Conservation (phyloP, 2,888 invertebrate genomes). For the Scaptomyza caliginosa region DNA sequence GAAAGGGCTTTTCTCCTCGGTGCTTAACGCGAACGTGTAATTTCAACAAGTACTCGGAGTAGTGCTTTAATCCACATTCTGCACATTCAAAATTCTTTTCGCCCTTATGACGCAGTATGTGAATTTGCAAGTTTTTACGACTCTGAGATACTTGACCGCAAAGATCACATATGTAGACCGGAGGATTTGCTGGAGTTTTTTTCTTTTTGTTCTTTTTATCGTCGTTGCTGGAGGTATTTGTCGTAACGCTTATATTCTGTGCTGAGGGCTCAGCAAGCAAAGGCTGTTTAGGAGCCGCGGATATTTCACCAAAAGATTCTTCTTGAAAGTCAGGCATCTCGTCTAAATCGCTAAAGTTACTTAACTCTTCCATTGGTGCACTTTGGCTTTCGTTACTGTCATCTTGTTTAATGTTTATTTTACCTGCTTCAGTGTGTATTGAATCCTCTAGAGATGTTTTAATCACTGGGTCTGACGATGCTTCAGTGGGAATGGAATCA, state of each 20-base stretch:
- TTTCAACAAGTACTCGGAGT: constrained; percentile 44
- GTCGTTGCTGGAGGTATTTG: background rate
- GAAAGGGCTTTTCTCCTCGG: constrained; percentile 81
- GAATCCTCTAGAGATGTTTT: background rate
- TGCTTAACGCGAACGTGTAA: constrained; percentile 68
- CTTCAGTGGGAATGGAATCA: background rate
- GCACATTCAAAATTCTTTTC: constrained; percentile 52
- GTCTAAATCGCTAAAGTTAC: background rate
- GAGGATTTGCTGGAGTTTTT: constrained; percentile 10
- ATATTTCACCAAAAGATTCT: background rate
- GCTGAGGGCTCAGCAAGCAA: background rate
- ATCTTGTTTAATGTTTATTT: background rate
- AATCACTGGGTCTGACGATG: background rate
- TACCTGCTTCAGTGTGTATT: background rate
- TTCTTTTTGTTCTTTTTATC: constrained; percentile 9
- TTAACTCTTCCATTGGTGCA: background rate
- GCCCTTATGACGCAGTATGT: constrained; percentile 53
- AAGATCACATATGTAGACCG: constrained; percentile 33
- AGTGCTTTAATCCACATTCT: constrained; percentile 53
- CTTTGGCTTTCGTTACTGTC: background rate
- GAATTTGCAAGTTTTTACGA: constrained; percentile 26
- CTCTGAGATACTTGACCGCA: constrained; percentile 33
- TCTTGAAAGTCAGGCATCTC: background rate
- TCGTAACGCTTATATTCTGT: background rate
- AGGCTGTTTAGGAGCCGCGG: background rate